phyloP scores from a whole-genome alignment of 2,113 vertebrate species.

The Nestor notabilis region DNA sequence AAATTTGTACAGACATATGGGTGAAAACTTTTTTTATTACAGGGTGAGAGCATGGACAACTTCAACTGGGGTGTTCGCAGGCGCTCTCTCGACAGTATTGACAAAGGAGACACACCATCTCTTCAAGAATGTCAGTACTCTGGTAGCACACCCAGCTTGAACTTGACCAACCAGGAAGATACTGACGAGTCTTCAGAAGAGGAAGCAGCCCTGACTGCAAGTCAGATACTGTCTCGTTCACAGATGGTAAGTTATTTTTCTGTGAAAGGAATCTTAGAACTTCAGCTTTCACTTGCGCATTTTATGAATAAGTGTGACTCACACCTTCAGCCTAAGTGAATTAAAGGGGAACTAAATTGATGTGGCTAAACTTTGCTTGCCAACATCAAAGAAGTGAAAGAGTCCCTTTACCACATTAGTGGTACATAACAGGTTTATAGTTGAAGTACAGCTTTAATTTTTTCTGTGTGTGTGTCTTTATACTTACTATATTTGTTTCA shows the following conservation, averaged over 20 bases:
- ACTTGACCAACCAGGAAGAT: slow-evolving; percentile 96
- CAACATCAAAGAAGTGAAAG: background rate
- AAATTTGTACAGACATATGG: background rate
- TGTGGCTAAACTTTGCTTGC: background rate
- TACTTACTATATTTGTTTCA: background rate
- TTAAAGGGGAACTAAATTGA: background rate
- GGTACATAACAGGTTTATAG: background rate
- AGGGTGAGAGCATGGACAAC: slow-evolving; percentile 99
- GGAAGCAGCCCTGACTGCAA: slow-evolving; percentile 94
- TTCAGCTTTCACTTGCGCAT: background rate
- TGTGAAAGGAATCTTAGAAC: background rate
- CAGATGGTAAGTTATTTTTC: slow-evolving; percentile 84
- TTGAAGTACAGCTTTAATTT: background rate
- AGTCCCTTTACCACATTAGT: background rate
- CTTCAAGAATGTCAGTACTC: slow-evolving; percentile 94
- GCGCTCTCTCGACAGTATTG: slow-evolving; percentile 96
- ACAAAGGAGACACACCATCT: slow-evolving; percentile 96
- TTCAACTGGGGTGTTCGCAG: slow-evolving; percentile 99
- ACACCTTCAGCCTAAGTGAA: background rate
- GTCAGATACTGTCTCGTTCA: slow-evolving; percentile 92
- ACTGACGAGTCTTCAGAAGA: slow-evolving; percentile 99
- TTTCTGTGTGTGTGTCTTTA: background rate
- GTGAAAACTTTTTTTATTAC: slow-evolving; percentile 49
- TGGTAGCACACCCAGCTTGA: slow-evolving; percentile 95
- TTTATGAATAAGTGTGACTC: background rate